Conservation (phyloP, 2,797 vertebrate species). For the Distichodus sexfasciatus region DNA sequence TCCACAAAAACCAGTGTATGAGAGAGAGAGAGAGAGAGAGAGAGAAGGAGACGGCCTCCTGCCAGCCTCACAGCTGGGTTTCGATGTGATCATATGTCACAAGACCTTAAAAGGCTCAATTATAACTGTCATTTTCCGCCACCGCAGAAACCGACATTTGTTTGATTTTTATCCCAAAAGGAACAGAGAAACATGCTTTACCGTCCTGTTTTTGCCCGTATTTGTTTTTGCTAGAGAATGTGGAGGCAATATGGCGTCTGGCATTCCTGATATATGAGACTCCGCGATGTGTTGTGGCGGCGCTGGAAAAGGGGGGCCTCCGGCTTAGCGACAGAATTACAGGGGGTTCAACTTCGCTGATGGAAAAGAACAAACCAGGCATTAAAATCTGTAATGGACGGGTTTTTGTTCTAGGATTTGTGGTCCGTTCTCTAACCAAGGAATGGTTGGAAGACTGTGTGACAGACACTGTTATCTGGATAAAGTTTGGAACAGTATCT, state of each 20-base stretch:
- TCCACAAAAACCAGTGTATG: slow-evolving; percentile 33
- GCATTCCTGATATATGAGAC: slow-evolving; percentile 16
- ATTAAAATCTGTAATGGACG: neutral
- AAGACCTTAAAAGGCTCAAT: slow-evolving; percentile 16
- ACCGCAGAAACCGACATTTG: neutral
- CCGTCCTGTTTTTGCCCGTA: neutral
- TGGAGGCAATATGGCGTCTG: neutral
- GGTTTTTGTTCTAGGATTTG: neutral
- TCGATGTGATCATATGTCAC: neutral
- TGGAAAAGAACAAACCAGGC: neutral
- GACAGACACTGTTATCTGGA: neutral
- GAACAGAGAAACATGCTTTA: neutral
- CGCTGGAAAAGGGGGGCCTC: neutral
- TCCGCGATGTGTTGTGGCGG: slow-evolving; percentile 3
- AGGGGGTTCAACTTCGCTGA: neutral
- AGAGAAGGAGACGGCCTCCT: neutral
- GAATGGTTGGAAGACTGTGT: neutral
- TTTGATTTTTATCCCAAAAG: neutral
- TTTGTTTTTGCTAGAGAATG: neutral
- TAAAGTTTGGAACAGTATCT: neutral
- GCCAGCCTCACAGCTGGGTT: neutral
- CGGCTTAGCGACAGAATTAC: slow-evolving; percentile 15
- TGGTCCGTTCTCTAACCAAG: neutral
- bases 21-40: neutral
- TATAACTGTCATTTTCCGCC: slow-evolving; percentile 5